Base-by-base conservation (phyloP, 2,113 vertebrate species). In the Sinocyclocheilus anshuiensis region DNA sequence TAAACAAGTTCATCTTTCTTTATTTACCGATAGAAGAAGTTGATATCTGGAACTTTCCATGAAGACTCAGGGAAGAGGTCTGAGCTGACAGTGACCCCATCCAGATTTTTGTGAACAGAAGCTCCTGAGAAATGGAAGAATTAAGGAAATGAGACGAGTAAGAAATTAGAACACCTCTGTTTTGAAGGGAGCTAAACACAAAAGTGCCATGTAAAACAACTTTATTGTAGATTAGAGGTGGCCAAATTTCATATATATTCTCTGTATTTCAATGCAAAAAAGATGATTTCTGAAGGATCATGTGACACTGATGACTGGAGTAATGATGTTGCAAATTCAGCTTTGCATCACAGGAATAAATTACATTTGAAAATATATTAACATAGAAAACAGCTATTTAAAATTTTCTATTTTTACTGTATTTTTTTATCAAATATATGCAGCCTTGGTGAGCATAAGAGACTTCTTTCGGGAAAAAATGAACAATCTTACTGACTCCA, bases 1-100 rank as follows among this genome's bases (percentile, higher is more conserved):
- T 26, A 63, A 63, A 55, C 18, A 55, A 74, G 20, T 36, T 22
- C 15, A 7, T 24, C 33, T 78, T 69, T 29, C 8, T 33, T 29
- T 22, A 71, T 10, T 92, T 95, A 99, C 98, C 96, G 96, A 94
- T 96, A 99, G 94, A 95, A 99, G 93, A 98, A 99, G 94, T 97
- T 95, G 42, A 99, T 93, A 90, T 99, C 96, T 1, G 94, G 95
- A 86, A 96, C 89, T 92, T 95, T 97, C 84, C 91, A 96, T 65
- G 92, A 91, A 82, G 93, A 89, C 29, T 90, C 87, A 29, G 96
- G 93, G 85, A 96, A 98, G 42, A 95, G 90, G 36, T 97, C 95
- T 78, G 96, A 90, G 88, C 91, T 94, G 13, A 94, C 91, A 59
- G 86, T 94, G 89, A 97, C 94, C 83, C 96, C 96, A 83, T 94